These are phyloP conservation scores for Gerosis bhagava DNA, from an alignment of 2,888 invertebrate species.

Conservation along the genomic window DNA sequence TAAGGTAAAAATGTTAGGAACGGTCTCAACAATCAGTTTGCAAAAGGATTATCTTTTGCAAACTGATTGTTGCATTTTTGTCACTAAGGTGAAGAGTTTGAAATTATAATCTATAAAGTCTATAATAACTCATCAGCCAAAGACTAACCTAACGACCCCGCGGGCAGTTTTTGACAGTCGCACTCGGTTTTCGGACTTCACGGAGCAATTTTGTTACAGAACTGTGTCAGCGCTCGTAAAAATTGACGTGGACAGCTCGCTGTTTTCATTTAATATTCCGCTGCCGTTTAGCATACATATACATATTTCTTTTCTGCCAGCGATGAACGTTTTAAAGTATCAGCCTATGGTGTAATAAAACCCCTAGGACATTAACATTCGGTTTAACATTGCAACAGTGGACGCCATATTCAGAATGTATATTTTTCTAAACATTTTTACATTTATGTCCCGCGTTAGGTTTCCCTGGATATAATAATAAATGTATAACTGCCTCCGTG, in stretches of 20 bases:
- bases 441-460: neutral
- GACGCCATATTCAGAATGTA: neutral
- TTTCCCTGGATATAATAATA: no score
- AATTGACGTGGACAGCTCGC: slow-evolving; percentile 46
- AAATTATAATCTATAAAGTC: slow-evolving; percentile 29
- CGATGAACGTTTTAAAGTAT: slow-evolving; percentile 13
- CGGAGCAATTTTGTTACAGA: slow-evolving; percentile 54
- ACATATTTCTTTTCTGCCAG: slow-evolving; percentile 15
- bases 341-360: slow-evolving; percentile 12
- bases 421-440: slow-evolving; percentile 1
- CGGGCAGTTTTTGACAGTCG: slow-evolving; percentile 58
- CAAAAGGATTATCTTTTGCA: no score
- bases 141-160: slow-evolving; percentile 55
- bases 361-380: slow-evolving; percentile 8
- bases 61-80: slow-evolving; percentile 9
- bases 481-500: no score
- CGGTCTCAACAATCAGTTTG: no score
- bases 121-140: slow-evolving; percentile 67
- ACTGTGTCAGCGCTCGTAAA: slow-evolving; percentile 53
- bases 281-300: slow-evolving; percentile 32
- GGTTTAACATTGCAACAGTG: slow-evolving; percentile 10
- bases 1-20: no score
- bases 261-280: slow-evolving; percentile 47
- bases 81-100: slow-evolving; percentile 16
- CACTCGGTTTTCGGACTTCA: slow-evolving; percentile 44